Evolutionary conservation across 2,113 vertebrate genomes (phyloP).

Genomic region (Oplegnathus fasciatus): DNA sequence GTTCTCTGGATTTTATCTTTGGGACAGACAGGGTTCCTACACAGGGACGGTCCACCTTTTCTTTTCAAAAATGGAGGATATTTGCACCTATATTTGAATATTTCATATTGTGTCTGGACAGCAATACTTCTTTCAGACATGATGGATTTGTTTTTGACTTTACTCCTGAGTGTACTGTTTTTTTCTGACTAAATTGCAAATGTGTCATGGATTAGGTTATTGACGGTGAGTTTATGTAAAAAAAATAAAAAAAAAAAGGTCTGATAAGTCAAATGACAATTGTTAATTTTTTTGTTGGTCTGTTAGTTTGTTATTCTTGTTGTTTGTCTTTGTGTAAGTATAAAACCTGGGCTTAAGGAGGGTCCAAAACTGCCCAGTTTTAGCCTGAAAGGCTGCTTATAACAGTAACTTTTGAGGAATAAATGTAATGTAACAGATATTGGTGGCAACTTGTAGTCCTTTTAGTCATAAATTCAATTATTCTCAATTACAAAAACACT

Average conservation of each 20-base stretch:
- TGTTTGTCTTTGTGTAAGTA: not conserved
- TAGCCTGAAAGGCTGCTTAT: not conserved
- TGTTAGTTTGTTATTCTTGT: not conserved
- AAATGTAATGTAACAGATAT: not conserved
- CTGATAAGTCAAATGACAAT: not conserved
- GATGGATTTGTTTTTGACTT: not conserved
- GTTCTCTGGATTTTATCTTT: constrained; percentile 59
- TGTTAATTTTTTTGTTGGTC: not conserved
- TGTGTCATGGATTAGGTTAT: not conserved
- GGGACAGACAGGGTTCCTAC: constrained; percentile 57
- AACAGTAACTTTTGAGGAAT: not conserved
- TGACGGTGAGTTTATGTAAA: not conserved
- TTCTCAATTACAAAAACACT: not conserved
- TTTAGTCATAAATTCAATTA: not conserved
- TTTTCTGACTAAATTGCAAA: not conserved
- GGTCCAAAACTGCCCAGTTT: not conserved
- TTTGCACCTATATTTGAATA: not conserved
- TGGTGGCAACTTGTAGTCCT: not conserved
- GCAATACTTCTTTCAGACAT: not conserved
- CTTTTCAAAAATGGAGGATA: not conserved
- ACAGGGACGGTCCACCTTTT: constrained; percentile 29
- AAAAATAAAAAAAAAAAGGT: no score
- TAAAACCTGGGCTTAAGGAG: not conserved
- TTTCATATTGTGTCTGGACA: not conserved
- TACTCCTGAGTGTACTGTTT: not conserved